Conservation (phyloP, 2,113 vertebrate species). For the Varanus salvator region DNA sequence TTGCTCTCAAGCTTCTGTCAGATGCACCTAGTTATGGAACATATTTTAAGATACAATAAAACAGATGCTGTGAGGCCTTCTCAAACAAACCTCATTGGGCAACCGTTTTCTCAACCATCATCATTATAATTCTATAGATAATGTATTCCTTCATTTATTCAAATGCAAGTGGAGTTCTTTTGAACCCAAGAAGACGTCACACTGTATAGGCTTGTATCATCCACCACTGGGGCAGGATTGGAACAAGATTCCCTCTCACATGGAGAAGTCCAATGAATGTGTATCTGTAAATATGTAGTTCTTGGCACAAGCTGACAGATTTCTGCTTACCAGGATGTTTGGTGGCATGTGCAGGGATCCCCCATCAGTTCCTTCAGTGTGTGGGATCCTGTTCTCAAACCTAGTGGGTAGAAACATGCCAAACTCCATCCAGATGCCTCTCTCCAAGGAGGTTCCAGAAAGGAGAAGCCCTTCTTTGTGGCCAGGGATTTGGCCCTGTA, state of each 20-base stretch:
- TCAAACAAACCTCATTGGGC: not conserved
- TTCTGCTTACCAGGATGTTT: too few relatives aligned
- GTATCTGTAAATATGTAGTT: not conserved
- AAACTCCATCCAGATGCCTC: too few relatives aligned
- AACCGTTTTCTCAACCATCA: not conserved
- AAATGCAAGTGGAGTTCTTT: not conserved
- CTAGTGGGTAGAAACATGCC: not conserved
- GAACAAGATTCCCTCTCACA: not conserved
- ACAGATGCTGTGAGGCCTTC: not conserved
- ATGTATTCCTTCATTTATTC: not conserved
- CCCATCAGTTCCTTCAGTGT: not conserved
- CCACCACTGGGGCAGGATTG: not conserved
- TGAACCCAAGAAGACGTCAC: not conserved
- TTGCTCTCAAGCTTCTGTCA: not conserved
- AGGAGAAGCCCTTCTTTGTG: too few relatives aligned
- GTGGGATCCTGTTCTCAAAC: not conserved
- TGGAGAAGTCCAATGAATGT: not conserved
- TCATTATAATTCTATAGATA: too few relatives aligned
- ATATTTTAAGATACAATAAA: not conserved
- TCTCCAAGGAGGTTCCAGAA: too few relatives aligned
- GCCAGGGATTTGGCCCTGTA: too few relatives aligned
- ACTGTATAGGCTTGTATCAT: not conserved
- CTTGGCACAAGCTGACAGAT: not conserved
- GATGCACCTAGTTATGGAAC: not conserved
- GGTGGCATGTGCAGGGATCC: not conserved